Percentiles rank a stretch among this genome's conserved stretches.
phyloP scores from a whole-genome alignment of 2,113 vertebrate species.

The Trematomus loennbergii region DNA sequence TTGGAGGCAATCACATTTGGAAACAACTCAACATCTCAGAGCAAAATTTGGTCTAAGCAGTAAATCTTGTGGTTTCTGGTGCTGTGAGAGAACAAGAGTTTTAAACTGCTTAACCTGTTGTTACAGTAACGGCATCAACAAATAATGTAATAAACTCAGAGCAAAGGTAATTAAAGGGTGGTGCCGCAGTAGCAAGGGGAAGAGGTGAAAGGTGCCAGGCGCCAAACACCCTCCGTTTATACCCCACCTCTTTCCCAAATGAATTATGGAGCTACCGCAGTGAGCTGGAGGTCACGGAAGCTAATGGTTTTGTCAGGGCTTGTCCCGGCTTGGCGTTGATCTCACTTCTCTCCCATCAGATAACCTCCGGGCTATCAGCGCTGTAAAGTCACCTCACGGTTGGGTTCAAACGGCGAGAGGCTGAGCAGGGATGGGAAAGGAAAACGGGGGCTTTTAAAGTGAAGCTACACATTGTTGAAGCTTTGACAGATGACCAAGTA shows the following conservation, averaged over 20 bases:
- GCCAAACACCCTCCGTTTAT: constrained; percentile 6
- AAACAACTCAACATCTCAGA: constrained; percentile 28
- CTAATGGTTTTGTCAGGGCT: constrained; percentile 73
- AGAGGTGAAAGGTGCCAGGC: constrained; percentile 48
- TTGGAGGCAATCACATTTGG: constrained; percentile 38
- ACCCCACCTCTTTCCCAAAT: neutral
- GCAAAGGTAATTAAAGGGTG: constrained; percentile 45
- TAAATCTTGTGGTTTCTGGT: constrained; percentile 41
- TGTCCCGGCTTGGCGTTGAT: constrained; percentile 62
- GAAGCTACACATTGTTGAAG: constrained; percentile 15
- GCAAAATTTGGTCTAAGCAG: constrained; percentile 36
- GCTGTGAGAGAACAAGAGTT: neutral
- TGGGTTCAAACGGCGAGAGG: constrained; percentile 29
- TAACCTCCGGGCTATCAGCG: constrained; percentile 52
- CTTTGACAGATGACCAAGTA: constrained; percentile 47
- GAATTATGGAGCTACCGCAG: constrained; percentile 53
- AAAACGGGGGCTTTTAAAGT: constrained; percentile 22
- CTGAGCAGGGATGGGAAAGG: constrained; percentile 4
- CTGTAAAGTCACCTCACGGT: constrained; percentile 15
- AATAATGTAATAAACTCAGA: constrained; percentile 45
- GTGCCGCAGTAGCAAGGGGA: neutral
- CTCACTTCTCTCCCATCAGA: constrained; percentile 59
- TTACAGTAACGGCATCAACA: constrained; percentile 61
- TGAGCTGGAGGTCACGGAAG: constrained; percentile 71
- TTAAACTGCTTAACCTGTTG: constrained; percentile 38